A percentile compares a stretch with the other conserved stretches of the same genome.
These are phyloP conservation scores for Holothuria scabra DNA, from an alignment of 53 echinoderm and acorn worm genomes.

Conservation along the genomic window DNA sequence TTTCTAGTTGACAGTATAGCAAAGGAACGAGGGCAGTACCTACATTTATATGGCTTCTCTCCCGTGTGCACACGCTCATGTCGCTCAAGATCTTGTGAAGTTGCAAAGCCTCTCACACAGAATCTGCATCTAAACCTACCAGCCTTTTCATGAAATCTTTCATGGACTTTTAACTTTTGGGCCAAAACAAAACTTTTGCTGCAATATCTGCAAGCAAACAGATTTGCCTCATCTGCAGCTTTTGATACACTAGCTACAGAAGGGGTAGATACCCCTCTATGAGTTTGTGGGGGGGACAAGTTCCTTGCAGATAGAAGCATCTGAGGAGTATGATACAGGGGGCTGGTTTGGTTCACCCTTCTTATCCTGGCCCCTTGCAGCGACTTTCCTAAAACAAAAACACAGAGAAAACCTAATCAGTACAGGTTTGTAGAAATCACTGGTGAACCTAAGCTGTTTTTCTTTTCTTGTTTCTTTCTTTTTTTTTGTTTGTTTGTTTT, in stretches of 20 bases:
- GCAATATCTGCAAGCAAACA: neutral
- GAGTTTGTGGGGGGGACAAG: too few relatives aligned
- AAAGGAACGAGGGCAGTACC: constrained; percentile 26
- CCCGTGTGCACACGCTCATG: constrained; percentile 39
- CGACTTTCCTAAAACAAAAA: constrained; percentile 14
- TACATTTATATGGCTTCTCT: constrained; percentile 27
- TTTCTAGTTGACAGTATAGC: neutral
- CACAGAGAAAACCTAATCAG: constrained; percentile 29
- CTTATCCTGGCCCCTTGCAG: neutral
- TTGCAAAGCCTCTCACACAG: constrained; percentile 26
- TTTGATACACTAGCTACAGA: too few relatives aligned
- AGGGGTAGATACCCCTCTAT: too few relatives aligned
- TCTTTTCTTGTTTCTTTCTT: too few relatives aligned
- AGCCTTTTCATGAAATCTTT: neutral
- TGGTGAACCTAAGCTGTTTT: too few relatives aligned
- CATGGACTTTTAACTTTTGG: constrained; percentile 19
- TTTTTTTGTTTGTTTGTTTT: too few relatives aligned
- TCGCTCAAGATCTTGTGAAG: neutral
- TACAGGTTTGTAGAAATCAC: neutral
- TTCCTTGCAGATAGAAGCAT: too few relatives aligned
- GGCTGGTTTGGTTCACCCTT: neutral
- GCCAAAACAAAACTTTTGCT: neutral
- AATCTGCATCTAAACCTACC: constrained; percentile 2
- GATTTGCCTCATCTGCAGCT: too few relatives aligned
- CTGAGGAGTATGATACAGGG: too few relatives aligned